phyloP scores from a whole-genome alignment of 1,140 invertebrate genomes.

The Sarcophaga peregrina region DNA sequence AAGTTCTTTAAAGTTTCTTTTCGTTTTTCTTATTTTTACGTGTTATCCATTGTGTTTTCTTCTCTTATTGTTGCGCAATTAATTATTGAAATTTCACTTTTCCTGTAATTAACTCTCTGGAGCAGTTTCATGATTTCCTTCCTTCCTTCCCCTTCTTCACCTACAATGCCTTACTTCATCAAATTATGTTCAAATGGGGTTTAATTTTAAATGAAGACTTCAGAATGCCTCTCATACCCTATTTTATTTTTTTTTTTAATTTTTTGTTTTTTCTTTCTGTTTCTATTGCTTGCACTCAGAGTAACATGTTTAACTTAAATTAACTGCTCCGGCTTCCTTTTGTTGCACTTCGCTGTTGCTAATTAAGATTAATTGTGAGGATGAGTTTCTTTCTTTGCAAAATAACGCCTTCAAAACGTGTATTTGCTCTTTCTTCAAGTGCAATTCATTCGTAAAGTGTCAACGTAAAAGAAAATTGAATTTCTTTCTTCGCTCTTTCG shows the following conservation, averaged over 20 bases:
- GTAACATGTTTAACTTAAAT: conserved; percentile 1
- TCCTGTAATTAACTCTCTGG: neutral
- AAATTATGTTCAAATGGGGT: no score
- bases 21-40: no score
- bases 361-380: conserved; percentile 14
- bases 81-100: neutral
- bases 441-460: no score
- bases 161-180: neutral
- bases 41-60: no score
- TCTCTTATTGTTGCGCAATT: neutral
- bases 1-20: no score
- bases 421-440: neutral
- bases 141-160: neutral
- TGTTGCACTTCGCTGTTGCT: neutral
- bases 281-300: neutral
- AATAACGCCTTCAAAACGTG: neutral
- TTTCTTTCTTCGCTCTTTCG: no score
- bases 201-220: no score
- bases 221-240: no score
- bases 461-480: no score
- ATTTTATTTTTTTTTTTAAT: neutral
- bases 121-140: neutral
- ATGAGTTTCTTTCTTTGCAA: neutral
- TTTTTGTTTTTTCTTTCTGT: neutral
- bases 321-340: neutral